phyloP scores from a whole-genome alignment of 2,113 vertebrate genomes.

The Caloenas nicobarica region DNA sequence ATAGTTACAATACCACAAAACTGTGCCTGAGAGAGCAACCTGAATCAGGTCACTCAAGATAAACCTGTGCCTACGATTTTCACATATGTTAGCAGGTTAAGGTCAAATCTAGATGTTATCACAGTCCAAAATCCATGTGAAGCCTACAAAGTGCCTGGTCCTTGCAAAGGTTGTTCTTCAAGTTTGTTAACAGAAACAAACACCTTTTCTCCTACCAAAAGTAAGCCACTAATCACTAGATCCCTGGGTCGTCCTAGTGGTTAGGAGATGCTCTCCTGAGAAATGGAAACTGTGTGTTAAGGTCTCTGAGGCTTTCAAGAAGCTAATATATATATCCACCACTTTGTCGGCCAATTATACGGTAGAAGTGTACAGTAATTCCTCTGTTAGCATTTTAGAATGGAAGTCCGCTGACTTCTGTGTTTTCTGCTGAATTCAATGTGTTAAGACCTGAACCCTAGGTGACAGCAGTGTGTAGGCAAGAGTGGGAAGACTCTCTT shows the following conservation, averaged over 20 bases:
- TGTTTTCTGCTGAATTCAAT: not conserved
- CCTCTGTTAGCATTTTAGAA: not conserved
- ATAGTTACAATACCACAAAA: not conserved
- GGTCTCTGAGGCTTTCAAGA: not conserved
- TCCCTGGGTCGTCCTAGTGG: not conserved
- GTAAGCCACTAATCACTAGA: not conserved
- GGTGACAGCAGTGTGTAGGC: not conserved
- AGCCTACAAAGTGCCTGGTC: not conserved
- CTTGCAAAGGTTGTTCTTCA: not conserved
- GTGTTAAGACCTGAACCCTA: not conserved
- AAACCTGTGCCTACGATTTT: not conserved
- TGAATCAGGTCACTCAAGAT: not conserved
- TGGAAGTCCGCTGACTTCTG: constrained; percentile 5
- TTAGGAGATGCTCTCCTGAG: not conserved
- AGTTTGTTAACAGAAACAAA: not conserved
- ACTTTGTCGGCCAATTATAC: not conserved
- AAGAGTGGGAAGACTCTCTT: not conserved
- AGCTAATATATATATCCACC: not conserved
- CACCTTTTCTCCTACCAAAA: not conserved
- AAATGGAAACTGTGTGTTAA: not conserved
- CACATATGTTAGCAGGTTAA: not conserved
- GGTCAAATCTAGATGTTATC: not conserved
- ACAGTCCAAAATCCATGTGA: not conserved
- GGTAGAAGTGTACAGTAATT: not conserved
- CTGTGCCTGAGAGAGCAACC: not conserved